Conservation (phyloP, 2,888 invertebrate species). For the Diaphora mendica region DNA sequence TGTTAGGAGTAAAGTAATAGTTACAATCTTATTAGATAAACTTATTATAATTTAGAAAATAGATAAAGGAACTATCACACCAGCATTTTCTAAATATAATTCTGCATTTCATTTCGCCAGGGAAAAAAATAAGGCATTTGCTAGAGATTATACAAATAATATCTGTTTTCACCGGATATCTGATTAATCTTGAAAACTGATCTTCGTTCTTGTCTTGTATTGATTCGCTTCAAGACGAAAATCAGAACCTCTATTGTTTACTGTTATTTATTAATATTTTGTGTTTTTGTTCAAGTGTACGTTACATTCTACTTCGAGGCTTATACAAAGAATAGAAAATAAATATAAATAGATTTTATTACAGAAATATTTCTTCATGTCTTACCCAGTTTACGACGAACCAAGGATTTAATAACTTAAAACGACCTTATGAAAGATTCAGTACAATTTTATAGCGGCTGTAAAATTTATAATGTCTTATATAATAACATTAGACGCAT, state of each 20-base stretch:
- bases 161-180: neutral
- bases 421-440: constrained; percentile 30
- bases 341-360: constrained; percentile 16
- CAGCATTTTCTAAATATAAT: neutral
- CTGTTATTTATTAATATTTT: neutral
- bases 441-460: constrained; percentile 36
- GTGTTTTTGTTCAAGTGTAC: neutral
- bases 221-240: neutral
- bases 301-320: neutral
- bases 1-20: too few species aligned
- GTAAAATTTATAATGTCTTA: constrained; percentile 36
- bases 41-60: neutral
- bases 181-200: neutral
- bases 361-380: constrained; percentile 11
- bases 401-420: constrained; percentile 39
- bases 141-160: neutral
- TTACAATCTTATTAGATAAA: too few species aligned
- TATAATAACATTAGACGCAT: constrained; percentile 15
- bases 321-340: neutral
- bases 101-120: neutral
- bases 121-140: neutral
- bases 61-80: neutral
- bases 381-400: constrained; percentile 34
- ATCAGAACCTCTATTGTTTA: neutral
- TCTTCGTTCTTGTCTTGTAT: neutral